Evolutionary conservation across 2,888 invertebrate genomes (phyloP), one percentile per base, ranked within the genome.

Genomic region (Tipula confusa): DNA sequence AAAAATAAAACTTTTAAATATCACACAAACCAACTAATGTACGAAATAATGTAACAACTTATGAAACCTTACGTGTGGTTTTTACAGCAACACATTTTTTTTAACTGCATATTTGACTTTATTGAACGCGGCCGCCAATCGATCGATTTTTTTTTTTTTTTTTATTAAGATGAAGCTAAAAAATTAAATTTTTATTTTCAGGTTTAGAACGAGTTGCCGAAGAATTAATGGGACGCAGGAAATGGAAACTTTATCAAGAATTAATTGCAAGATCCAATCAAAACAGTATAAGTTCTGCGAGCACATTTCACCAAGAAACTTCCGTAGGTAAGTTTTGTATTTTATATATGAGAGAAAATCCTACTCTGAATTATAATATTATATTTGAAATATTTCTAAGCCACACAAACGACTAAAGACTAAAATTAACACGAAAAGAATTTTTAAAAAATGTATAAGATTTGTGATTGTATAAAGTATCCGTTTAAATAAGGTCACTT

Each of bases 121-220:
- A n/a, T n/a, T n/a, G 3, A 5, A 36, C 31, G 31, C 3, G 3
- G n/a, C 5, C 64, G 64, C 11, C 18, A 13, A n/a, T 64, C 24
- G 15, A 36, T 82, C 13, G 24, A 36, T 82, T 38, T 38, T n/a
- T 80, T 80, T n/a, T n/a, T n/a, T n/a, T n/a, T n/a, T n/a, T n/a
- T n/a, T n/a, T 80, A 11, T 80, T 24, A 33, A 64, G 7, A 1
- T n/a, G 3, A 11, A 11, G 4, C 38, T 84, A 24, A 38, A 38
- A 38, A 33, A 33, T 7, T 29, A 28, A 83, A 84, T 85, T 83
- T 85, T 82, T 84, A 89, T 43, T 92, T 89, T 84, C 91, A 96
- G 96, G 96, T 94, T 93, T 96, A 95, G 96, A 96, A 95, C 94
- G 96, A 92, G 95, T 96, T 93, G 96, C 96, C 93, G 96, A 96